These are phyloP conservation scores for Pocillopora grandis DNA, from an alignment of 92 coral and sea anemone genomes.

Conservation along the genomic window DNA sequence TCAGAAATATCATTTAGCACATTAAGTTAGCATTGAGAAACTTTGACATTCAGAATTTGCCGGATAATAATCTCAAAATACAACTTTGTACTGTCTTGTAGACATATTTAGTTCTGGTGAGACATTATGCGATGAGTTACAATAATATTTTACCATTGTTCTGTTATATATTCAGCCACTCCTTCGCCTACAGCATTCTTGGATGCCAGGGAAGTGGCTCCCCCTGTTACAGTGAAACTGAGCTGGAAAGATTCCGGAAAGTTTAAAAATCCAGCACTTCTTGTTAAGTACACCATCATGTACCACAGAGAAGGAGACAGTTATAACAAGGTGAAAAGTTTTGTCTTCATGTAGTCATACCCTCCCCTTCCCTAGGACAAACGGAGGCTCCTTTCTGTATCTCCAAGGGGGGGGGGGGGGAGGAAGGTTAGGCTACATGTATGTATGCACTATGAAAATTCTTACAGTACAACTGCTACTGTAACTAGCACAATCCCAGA, in stretches of 20 bases:
- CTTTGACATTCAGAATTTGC: too few relatives aligned
- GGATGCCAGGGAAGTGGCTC: background rate
- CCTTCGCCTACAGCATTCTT: constrained; percentile 6
- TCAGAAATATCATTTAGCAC: too few relatives aligned
- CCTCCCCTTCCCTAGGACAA: background rate
- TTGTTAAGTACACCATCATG: constrained; percentile 18
- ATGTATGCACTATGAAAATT: too few relatives aligned
- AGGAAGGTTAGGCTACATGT: too few relatives aligned
- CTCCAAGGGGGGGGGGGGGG: too few relatives aligned
- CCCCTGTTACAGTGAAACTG: constrained; percentile 23
- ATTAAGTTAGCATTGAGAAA: too few relatives aligned
- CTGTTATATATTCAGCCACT: constrained; percentile 15
- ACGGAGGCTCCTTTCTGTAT: too few relatives aligned
- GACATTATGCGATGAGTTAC: background rate
- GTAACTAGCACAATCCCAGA: too few relatives aligned
- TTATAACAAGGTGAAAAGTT: background rate
- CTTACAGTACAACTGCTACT: too few relatives aligned
- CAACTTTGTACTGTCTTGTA: background rate
- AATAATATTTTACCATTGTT: background rate
- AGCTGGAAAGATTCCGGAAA: constrained; percentile 11
- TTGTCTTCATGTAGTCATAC: background rate
- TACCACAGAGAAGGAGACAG: constrained; percentile 34
- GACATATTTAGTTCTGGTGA: background rate
- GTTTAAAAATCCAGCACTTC: too few relatives aligned
- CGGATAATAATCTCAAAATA: too few relatives aligned